These are phyloP conservation scores for Dolichopus griseipennis DNA, from an alignment of 2,888 invertebrate species.

Conservation along the genomic window DNA sequence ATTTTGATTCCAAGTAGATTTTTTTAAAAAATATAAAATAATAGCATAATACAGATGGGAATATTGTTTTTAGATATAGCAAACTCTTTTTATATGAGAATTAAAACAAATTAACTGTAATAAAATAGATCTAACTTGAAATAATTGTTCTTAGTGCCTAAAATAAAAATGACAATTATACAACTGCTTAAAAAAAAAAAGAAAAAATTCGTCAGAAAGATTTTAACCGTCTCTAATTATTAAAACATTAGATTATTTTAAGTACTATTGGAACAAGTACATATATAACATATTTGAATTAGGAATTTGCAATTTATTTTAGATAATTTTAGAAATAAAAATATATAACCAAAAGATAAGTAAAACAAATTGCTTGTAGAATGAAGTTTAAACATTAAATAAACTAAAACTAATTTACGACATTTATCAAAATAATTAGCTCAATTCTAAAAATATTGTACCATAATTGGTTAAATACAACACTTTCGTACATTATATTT, in stretches of 20 bases:
- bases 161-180: background rate
- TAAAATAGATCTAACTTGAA: background rate
- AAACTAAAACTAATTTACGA: too few species aligned
- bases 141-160: conserved; percentile 6
- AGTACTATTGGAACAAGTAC: background rate
- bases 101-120: background rate
- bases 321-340: background rate
- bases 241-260: background rate
- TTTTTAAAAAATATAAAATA: background rate
- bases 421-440: too few species aligned
- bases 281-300: background rate
- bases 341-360: too few species aligned
- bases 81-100: background rate
- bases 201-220: background rate
- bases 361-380: too few species aligned
- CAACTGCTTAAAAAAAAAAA: background rate
- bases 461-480: too few species aligned
- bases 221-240: background rate
- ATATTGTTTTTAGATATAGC: background rate
- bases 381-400: too few species aligned
- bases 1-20: background rate
- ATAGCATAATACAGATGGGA: background rate
- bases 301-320: background rate
- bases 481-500: too few species aligned
- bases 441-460: too few species aligned